Conservation (phyloP, 2,797 vertebrate species). For the Oreochromis mossambicus region DNA sequence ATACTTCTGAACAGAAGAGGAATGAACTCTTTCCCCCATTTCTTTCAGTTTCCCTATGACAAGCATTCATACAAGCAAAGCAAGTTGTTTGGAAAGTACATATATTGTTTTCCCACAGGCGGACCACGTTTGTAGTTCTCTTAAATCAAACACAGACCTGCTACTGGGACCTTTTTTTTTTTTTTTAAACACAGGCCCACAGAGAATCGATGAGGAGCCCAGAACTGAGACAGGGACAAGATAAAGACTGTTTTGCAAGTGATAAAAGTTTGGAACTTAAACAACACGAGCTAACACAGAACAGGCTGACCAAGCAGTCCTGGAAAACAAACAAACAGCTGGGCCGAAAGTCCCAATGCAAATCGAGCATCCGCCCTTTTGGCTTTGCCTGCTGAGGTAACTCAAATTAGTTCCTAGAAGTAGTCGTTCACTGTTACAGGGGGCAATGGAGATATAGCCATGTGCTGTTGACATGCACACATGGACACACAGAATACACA, state of each 20-base stretch:
- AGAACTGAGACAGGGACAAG: slow-evolving; percentile 32
- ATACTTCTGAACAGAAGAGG: slow-evolving; percentile 17
- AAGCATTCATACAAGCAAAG: not conserved
- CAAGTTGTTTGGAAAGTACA: not conserved
- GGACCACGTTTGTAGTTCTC: not conserved
- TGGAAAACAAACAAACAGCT: slow-evolving; percentile 55
- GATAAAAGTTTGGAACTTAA: slow-evolving; percentile 50
- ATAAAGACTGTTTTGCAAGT: slow-evolving; percentile 60
- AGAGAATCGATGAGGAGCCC: slow-evolving; percentile 44
- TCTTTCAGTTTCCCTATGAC: not conserved
- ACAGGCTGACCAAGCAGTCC: slow-evolving; percentile 52
- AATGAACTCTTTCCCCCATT: not conserved
- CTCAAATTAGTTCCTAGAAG: slow-evolving; percentile 37
- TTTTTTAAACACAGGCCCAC: not conserved
- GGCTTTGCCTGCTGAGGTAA: slow-evolving; percentile 18
- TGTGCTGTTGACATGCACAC: not conserved
- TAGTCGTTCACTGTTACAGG: not conserved
- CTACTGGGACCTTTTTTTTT: not conserved
- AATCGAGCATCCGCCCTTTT: slow-evolving; percentile 7
- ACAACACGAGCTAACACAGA: slow-evolving; percentile 50
- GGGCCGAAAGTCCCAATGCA: slow-evolving; percentile 8
- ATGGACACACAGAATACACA: not conserved
- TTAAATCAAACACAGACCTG: not conserved
- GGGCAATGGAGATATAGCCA: not conserved
- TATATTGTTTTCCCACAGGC: not conserved